Base-by-base conservation (phyloP, 2,888 invertebrate species). In the Camponotus fellah region DNA sequence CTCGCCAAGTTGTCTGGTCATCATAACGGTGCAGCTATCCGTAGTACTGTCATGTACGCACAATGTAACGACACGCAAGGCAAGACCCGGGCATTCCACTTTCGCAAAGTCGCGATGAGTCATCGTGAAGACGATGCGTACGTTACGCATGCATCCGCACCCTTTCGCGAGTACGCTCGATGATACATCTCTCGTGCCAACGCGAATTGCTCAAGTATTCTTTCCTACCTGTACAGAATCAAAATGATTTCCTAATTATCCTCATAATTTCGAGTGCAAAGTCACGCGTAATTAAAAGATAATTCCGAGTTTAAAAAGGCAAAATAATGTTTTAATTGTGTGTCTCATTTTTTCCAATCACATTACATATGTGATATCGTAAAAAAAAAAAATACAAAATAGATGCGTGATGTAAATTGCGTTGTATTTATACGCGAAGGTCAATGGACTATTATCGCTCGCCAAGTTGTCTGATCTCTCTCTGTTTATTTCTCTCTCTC, bases 1-100 rank as follows among this genome's bases (percentile, higher is more conserved):
- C 56, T 85, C 32, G 82, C 80, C 71, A 49, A 14, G 72, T 60
- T 81, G 84, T 86, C 88, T 84, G 88, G 71, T 69, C 85, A 71
- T 85, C 72, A 83, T 89, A 89, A 89, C 89, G 88, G 90, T 90
- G 88, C 79, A 68, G 40, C 79, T 79, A 84, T 90, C 90, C 85
- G 76, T 71, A 82, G 81, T 83, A 80, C 83, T 79, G 81, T 82
- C 89, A 75, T 83, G 85, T 74, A 72, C 60, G 75, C 69, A 72
- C 86, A 66, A 75, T 66, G 49, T 85, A 83, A 85, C 82, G 58
- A 82, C 72, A 49, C 56, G 34, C 69, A 37, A 58, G 60, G 40
- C 86, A 82, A 81, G 85, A 82, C 68, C 26, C 26, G 85, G 75
- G 81, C 84, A 84, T 74, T 81, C 79, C 84, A 84, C 88, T 88